Evolutionary conservation across 2,797 vertebrate genomes (phyloP).

Genomic region (Heterohyrax brucei): DNA sequence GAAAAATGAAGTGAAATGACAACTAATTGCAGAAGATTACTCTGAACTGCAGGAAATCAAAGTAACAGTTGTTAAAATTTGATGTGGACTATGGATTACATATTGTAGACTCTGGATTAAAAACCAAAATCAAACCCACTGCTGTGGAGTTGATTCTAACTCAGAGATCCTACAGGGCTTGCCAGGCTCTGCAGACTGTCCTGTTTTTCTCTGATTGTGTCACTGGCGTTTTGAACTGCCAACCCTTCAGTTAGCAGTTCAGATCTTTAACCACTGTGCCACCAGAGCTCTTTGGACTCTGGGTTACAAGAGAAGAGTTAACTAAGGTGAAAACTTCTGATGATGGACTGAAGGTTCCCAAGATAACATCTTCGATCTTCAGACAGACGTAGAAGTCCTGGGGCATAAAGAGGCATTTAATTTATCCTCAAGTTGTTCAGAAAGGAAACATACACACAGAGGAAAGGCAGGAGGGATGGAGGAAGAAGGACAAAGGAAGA

Average conservation of each 20-base stretch:
- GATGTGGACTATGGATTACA: not conserved
- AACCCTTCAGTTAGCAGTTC: no score
- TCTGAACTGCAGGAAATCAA: not conserved
- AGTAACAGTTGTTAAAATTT: not conserved
- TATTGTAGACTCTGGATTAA: not conserved
- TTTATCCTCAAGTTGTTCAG: not conserved
- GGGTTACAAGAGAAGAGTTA: fast-evolving
- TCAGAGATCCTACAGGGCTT: no score
- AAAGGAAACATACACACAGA: not conserved
- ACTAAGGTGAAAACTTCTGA: not conserved
- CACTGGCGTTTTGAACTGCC: no score
- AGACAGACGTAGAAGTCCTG: not conserved
- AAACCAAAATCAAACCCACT: no score
- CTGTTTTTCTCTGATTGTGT: no score
- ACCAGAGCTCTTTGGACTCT: no score
- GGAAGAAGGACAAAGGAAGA: no score
- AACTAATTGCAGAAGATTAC: not conserved
- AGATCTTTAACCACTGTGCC: no score
- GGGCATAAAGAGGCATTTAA: not conserved
- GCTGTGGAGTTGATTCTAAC: no score
- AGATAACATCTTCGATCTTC: not conserved
- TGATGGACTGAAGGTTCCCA: not conserved
- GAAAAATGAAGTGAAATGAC: not conserved
- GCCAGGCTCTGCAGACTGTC: no score
- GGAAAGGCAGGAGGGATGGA: not conserved